Percentiles rank a stretch among this genome's conserved stretches.
These are phyloP conservation scores for Corapipo altera DNA, from an alignment of 2,113 vertebrate genomes.

Conservation along the genomic window DNA sequence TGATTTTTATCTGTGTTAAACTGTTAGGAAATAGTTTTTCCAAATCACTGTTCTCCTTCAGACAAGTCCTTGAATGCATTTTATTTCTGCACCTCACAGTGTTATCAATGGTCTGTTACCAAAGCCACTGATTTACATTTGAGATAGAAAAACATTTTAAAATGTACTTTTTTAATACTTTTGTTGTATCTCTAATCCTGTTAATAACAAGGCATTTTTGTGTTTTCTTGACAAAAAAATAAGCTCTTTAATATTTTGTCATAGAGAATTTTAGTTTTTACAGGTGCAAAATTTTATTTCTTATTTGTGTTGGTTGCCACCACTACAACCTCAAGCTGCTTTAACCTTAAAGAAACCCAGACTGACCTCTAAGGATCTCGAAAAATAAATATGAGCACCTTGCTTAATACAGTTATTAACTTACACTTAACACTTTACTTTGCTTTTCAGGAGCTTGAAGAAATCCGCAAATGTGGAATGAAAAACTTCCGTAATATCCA, in stretches of 20 bases:
- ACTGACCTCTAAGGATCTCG: not conserved
- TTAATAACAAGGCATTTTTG: not conserved
- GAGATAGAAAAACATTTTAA: not conserved
- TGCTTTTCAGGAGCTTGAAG: constrained; percentile 91
- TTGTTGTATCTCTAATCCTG: not conserved
- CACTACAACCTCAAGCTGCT: not conserved
- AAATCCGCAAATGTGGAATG: constrained; percentile 98
- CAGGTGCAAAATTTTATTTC: not conserved
- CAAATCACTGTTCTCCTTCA: not conserved
- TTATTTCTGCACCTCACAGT: not conserved
- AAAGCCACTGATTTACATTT: not conserved
- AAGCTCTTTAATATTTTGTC: not conserved
- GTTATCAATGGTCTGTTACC: not conserved
- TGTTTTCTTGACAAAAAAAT: not conserved
- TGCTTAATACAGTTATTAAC: not conserved
- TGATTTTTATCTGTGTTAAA: not conserved
- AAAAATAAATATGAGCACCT: not conserved
- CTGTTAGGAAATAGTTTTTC: not conserved
- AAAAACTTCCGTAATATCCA: constrained; percentile 99
- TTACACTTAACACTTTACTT: constrained; percentile 31
- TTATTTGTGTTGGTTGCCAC: not conserved
- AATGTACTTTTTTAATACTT: not conserved
- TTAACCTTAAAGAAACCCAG: not conserved
- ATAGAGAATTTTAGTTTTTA: not conserved
- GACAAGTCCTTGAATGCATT: not conserved